A percentile compares a stretch with the other conserved stretches of the same genome.
Evolutionary conservation across 2,888 invertebrate genomes (phyloP).

Genomic region (Belgica antarctica): DNA sequence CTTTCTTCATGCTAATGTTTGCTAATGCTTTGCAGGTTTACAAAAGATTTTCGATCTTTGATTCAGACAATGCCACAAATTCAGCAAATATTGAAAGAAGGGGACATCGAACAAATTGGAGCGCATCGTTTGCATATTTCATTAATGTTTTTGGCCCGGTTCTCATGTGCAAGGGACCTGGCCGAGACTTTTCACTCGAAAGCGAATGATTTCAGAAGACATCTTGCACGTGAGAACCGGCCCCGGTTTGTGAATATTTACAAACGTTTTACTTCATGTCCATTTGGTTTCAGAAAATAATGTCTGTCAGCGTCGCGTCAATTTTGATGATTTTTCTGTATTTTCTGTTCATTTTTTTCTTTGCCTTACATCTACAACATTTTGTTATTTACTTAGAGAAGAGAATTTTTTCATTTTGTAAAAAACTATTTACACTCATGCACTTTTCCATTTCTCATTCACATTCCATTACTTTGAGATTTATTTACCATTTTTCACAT

Average conservation of each 20-base stretch:
- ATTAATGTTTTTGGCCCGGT: too few species aligned
- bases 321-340: neutral
- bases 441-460: constrained; percentile 39
- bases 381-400: neutral
- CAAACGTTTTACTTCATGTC: neutral
- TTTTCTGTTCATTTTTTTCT: too few species aligned
- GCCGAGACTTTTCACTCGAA: too few species aligned
- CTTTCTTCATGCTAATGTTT: constrained; percentile 4
- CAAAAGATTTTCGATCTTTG: neutral
- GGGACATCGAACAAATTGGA: neutral
- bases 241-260: neutral
- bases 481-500: constrained; percentile 34
- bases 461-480: constrained; percentile 32
- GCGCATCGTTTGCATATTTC: neutral
- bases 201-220: neutral
- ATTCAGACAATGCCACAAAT: too few species aligned
- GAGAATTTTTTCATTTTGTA: neutral
- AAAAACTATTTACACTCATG: constrained; percentile 38
- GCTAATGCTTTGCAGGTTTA: neutral
- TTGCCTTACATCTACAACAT: neutral
- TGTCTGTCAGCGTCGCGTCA: neutral
- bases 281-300: neutral
- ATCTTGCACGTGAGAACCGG: neutral
- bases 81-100: neutral
- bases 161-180: too few species aligned